Conservation (phyloP, 2,113 vertebrate genomes). For the Perognathus longimembris region DNA sequence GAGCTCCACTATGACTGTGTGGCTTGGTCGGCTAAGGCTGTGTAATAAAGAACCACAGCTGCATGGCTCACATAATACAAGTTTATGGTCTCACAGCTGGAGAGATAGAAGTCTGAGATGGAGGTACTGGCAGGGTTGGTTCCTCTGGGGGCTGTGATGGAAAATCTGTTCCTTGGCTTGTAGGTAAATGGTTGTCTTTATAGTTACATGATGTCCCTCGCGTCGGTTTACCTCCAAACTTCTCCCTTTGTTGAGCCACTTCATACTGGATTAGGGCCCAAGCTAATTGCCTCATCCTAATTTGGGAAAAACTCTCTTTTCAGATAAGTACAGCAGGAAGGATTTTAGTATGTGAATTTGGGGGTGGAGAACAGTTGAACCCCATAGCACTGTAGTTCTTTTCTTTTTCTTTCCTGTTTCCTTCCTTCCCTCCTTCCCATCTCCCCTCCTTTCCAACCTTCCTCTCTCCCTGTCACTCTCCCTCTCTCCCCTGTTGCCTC, state of each 20-base stretch:
- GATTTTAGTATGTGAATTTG: neutral
- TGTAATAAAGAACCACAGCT: neutral
- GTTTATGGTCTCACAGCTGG: neutral
- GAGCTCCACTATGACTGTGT: too few species aligned
- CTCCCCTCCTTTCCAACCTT: too few species aligned
- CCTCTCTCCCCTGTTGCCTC: too few species aligned
- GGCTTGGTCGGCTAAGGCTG: neutral
- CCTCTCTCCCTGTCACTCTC: too few species aligned
- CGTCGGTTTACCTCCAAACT: neutral
- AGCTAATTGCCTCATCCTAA: neutral
- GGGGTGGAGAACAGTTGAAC: neutral
- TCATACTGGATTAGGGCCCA: neutral
- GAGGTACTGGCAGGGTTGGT: neutral
- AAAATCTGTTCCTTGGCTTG: neutral
- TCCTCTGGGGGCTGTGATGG: neutral
- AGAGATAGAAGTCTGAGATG: neutral
- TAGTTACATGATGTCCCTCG: fast-evolving
- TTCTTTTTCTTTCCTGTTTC: neutral
- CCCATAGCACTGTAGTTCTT: neutral
- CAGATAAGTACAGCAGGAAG: neutral
- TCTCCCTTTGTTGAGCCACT: neutral
- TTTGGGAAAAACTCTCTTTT: neutral
- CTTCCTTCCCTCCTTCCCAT: neutral
- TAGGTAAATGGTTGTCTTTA: neutral
- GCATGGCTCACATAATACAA: neutral